Evolutionary conservation across 2,888 invertebrate genomes (phyloP).

Genomic region (Octonoba sinensis): DNA sequence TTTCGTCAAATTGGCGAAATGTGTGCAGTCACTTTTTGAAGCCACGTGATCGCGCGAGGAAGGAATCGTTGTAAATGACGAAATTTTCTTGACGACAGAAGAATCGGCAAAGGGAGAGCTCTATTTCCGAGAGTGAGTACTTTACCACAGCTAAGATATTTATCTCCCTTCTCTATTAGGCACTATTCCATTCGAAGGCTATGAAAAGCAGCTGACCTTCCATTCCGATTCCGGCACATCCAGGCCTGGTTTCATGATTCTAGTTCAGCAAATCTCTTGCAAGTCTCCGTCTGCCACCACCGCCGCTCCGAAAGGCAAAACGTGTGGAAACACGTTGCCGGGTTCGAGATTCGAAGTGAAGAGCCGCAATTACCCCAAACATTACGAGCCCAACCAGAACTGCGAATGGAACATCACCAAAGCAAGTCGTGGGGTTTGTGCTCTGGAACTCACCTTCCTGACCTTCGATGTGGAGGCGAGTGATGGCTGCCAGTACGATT

Average conservation of each 20-base stretch:
- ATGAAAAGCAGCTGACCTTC: constrained; percentile 61
- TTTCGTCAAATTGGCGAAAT: no score
- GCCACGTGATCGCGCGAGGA: no score
- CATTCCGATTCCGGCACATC: constrained; percentile 64
- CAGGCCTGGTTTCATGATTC: constrained; percentile 64
- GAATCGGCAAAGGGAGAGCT: no score
- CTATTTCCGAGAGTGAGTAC: no score
- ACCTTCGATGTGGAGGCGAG: constrained; percentile 67
- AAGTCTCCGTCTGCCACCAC: constrained; percentile 5
- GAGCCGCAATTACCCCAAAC: constrained; percentile 66
- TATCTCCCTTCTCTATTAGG: constrained; percentile 13
- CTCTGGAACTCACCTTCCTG: constrained; percentile 66
- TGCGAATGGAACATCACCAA: constrained; percentile 65
- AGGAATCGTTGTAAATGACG: no score
- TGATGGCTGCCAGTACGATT: constrained; percentile 67
- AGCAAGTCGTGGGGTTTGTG: constrained; percentile 64
- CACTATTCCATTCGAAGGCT: constrained; percentile 63
- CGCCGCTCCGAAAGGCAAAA: constrained; percentile 21
- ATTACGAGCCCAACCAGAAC: constrained; percentile 65
- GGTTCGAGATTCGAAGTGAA: constrained; percentile 64
- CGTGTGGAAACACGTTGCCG: constrained; percentile 61
- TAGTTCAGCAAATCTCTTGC: constrained; percentile 56
- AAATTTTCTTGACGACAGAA: no score
- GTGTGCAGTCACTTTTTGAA: no score
- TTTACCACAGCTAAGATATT: no score